Conservation (phyloP, 2,797 vertebrate species). For the Cyclura pinguis region DNA sequence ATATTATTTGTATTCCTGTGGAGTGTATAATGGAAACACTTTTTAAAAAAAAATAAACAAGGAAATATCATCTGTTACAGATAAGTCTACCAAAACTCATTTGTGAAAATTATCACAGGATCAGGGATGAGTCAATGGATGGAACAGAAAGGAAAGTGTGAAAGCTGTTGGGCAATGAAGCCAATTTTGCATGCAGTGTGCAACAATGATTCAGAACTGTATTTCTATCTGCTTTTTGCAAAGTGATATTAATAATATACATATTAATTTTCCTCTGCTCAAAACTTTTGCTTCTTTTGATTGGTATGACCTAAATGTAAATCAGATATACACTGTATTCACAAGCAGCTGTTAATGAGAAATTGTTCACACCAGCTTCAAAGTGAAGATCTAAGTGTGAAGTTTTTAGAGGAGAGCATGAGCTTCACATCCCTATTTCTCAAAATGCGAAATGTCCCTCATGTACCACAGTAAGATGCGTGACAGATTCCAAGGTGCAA, state of each 20-base stretch:
- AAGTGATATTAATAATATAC: not conserved
- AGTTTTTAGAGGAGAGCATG: conserved; percentile 6
- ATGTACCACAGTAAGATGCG: not conserved
- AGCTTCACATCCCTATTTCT: not conserved
- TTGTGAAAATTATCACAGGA: not conserved
- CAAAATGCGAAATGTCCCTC: not conserved
- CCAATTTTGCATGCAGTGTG: not conserved
- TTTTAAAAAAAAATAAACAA: not conserved
- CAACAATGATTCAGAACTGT: not conserved
- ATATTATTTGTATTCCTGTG: not conserved
- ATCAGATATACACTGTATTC: not conserved
- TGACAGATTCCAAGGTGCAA: not conserved
- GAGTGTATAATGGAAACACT: not conserved
- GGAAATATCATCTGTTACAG: not conserved
- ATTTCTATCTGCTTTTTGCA: not conserved
- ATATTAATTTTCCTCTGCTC: not conserved
- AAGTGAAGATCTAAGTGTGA: conserved; percentile 11
- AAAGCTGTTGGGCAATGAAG: not conserved
- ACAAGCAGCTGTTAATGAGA: not conserved
- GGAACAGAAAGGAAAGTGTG: not conserved
- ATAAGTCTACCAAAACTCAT: not conserved
- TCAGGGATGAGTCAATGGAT: not conserved
- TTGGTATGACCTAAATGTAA: not conserved
- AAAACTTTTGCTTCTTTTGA: not conserved
- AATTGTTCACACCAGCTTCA: not conserved